Evolutionary conservation across 2,797 vertebrate genomes (phyloP).

Genomic region (Gymnodraco acuticeps): DNA sequence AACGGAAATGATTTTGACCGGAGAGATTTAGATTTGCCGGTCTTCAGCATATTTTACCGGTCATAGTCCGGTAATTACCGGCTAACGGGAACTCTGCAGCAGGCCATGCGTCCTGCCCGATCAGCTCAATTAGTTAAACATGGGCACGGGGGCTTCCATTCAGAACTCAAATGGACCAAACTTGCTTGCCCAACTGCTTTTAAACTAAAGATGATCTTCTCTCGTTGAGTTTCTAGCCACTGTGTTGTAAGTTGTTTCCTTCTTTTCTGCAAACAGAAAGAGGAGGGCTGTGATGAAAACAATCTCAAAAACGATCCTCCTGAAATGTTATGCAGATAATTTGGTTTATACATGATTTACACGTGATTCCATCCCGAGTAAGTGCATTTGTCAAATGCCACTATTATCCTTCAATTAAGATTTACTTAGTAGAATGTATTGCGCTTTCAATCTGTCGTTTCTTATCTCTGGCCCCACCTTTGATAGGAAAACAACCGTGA

Average conservation of each 20-base stretch:
- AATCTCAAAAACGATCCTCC: neutral
- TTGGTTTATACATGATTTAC: neutral
- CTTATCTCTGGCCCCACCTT: neutral
- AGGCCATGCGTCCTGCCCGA: no score
- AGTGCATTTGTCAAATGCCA: slow-evolving; percentile 5
- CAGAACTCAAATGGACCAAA: no score
- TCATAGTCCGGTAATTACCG: no score
- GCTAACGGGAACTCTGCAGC: no score
- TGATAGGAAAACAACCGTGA: neutral
- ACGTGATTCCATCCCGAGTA: neutral
- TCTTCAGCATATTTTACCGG: no score
- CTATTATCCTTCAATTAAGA: neutral
- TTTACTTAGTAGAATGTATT: neutral
- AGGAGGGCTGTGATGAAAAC: neutral
- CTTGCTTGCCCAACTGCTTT: neutral
- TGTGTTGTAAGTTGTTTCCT: neutral
- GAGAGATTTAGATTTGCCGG: no score
- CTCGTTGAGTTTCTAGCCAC: neutral
- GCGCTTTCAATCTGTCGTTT: neutral
- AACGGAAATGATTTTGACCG: no score
- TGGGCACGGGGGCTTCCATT: no score
- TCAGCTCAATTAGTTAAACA: no score
- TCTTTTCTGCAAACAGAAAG: neutral
- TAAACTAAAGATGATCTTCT: neutral
- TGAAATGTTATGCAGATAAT: neutral